Evolutionary conservation across 2,888 invertebrate genomes (phyloP), one percentile per base, ranked within the genome.

Genomic region (Atrina japonica): DNA sequence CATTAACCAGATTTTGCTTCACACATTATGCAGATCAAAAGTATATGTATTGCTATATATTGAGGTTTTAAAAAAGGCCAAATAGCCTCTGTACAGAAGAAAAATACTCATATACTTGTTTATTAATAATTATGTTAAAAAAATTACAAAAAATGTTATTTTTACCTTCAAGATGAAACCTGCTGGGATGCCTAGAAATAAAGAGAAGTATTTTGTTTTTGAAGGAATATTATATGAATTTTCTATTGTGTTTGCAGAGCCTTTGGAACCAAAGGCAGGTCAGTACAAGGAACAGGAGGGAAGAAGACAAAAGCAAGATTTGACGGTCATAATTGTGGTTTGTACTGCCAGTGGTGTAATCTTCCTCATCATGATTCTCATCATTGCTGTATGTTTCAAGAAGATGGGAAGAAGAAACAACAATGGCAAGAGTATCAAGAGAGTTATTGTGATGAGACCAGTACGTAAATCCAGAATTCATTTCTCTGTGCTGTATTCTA

Each of bases 361-460:
- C 0, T 50, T 83, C 25, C 65, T 83, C 27, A 71, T 81, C 30
- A 66, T 77, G n/a, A 52, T 81, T 7, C 52, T 78, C 21, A 53
- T 77, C 7, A 64, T 76, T 29, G 53, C 78, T 6, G 49, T 83
- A 29, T 76, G 77, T 27, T 66, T 65, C 25, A 53, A 70, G 16
- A 70, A 64, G 29, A 69, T 73, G 61, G 53, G 45, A 21, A 45
- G 43, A 18, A 16, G 56, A 1, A 47, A 27, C 14, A 55, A 67
- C 21, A 78, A 78, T 40, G 79, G 77, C 52, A 71, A 76, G 3
- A 73, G 76, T 30, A 70, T 86, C 56, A 87, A 89, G 75, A 70
- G 88, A 6, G 88, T 90, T 27, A 87, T 90, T 70, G 85, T 90
- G 16, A 88, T 89, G 88, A 80, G 83, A 67, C 84, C 83, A 41